Base-by-base conservation (phyloP, 2,797 vertebrate genomes). In the Uromys caudimaculatus region DNA sequence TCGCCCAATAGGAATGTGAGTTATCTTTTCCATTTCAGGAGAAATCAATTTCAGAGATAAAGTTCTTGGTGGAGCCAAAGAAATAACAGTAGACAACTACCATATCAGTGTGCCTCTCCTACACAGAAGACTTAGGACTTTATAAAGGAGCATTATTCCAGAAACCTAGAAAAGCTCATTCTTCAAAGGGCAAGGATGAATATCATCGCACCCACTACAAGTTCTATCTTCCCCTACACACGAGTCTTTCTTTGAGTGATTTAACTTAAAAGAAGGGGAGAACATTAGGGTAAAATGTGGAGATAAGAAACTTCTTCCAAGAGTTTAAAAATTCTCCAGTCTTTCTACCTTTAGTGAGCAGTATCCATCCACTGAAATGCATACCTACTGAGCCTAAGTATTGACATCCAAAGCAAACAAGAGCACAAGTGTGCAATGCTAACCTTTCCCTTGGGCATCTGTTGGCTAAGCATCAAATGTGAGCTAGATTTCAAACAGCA, bases 21-120 rank as follows among this genome's bases (percentile, higher is more conserved):
- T 29, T 76, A 38, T 60, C 85, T 87, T 94, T 44, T 94, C 52
- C 71, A 73, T 19, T 82, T 89, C 2, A 35, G 58, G 73, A 56
- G 54, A 96, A 95, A 94, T 95, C 44, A 73, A 71, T 95, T 95
- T 93, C 62, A 50, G 52, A 84, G 87, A 88, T 93, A 94, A 92
- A 81, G 52, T 78, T 90, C 56, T 71, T 78, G 82, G 82, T 84
- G 4, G 17, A 85, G 81, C 79, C 93, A 92, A 86, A 73, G 71
- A 87, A 96, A 44, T 44, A 44, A 77, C 0, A 47, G 71, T n/a
- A 41, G 87, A 82, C 54, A 60, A 90, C 92, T n/a, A 90, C 17
- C n/a, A 38, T 38, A 75, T 47, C 1, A 10, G n/a, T 2, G 35
- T 50, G 47, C 69, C 29, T 84, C 78, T 47, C 76, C 41, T 85